Evolutionary conservation across 2,113 vertebrate genomes (phyloP).

Genomic region (Melanostigma gelatinosum): DNA sequence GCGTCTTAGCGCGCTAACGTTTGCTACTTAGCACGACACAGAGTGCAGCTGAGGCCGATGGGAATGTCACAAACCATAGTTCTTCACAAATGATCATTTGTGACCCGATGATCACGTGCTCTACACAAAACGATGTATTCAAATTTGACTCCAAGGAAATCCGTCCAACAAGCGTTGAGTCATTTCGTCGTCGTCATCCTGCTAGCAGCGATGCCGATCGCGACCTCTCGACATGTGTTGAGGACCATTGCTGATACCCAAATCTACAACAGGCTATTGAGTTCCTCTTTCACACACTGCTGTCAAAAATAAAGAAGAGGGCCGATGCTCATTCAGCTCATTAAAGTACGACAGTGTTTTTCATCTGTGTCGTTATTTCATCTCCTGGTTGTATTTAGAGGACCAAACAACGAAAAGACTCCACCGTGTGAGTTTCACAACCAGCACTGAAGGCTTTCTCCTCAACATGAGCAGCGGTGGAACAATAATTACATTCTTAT

Average conservation of each 20-base stretch:
- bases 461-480: background rate
- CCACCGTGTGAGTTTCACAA: too few relatives aligned
- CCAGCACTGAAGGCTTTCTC: background rate
- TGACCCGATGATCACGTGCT: too few relatives aligned
- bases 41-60: too few relatives aligned
- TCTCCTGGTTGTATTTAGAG: background rate
- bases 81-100: too few relatives aligned
- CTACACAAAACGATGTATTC: too few relatives aligned
- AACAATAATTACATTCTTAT: too few relatives aligned
- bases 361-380: background rate
- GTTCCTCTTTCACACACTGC: background rate
- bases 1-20: too few relatives aligned
- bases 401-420: background rate
- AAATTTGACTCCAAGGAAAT: too few relatives aligned
- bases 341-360: background rate
- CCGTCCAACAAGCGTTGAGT: too few relatives aligned
- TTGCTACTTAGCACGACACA: too few relatives aligned
- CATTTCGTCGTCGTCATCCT: too few relatives aligned
- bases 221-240: background rate
- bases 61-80: too few relatives aligned
- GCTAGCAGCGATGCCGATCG: background rate
- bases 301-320: conserved; percentile 3
- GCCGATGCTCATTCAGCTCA: background rate
- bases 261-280: conserved; percentile 8
- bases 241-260: background rate